Evolutionary conservation across 2,888 invertebrate species (phyloP).

Genomic region (Dolichopus griseipennis): DNA sequence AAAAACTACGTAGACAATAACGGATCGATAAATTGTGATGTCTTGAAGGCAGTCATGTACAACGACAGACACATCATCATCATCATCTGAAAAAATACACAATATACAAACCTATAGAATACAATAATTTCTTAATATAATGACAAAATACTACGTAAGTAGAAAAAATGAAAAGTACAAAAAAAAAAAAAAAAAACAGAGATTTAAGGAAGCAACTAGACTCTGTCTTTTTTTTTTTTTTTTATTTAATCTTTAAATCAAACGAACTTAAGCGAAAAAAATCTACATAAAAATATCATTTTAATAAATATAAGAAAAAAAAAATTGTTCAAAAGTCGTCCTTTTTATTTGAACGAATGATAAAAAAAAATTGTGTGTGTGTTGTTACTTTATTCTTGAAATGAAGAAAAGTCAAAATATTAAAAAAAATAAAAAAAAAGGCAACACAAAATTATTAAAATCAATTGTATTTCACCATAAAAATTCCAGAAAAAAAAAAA

Average conservation of each 20-base stretch:
- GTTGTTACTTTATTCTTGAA: too few species aligned
- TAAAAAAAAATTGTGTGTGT: too few species aligned
- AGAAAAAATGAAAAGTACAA: background rate
- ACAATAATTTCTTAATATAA: background rate
- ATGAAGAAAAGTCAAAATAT: background rate
- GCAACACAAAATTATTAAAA: background rate
- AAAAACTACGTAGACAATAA: background rate
- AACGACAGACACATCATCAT: background rate
- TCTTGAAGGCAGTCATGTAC: background rate
- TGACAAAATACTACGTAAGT: background rate
- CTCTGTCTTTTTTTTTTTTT: background rate
- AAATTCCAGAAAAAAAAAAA: background rate
- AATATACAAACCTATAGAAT: background rate
- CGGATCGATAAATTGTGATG: constrained; percentile 3
- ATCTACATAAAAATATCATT: constrained; percentile 1
- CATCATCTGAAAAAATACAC: too few species aligned
- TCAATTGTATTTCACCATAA: background rate
- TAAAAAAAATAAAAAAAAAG: background rate
- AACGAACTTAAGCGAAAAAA: constrained; percentile 5
- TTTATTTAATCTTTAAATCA: background rate
- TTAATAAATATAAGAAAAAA: background rate
- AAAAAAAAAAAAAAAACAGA: background rate
- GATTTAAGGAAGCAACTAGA: background rate
- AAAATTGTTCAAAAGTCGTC: too few species aligned
- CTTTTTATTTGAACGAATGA: background rate